Evolutionary conservation across 1,140 invertebrate species (phyloP).

Genomic region (Harlomillsia oculata): DNA sequence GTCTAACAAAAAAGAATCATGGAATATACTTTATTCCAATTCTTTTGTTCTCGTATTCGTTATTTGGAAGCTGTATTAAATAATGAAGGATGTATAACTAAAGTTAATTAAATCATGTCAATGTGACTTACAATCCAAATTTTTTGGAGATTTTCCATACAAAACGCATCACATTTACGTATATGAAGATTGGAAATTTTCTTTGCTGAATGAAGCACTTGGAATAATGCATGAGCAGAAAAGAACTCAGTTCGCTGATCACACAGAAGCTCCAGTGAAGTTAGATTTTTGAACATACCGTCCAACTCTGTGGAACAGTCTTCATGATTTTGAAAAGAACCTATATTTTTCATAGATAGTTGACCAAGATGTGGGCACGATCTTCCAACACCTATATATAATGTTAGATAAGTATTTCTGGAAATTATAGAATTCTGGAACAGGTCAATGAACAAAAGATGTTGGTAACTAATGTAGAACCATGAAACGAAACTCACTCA

Average conservation of each 20-base stretch:
- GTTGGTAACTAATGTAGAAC: no score
- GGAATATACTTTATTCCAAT: neutral
- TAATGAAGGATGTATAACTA: no score
- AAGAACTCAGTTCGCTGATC: conserved; percentile 34
- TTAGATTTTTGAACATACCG: conserved; percentile 33
- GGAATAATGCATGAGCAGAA: conserved; percentile 33
- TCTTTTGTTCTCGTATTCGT: neutral
- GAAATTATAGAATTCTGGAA: no score
- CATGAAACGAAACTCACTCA: no score
- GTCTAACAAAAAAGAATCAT: conserved; percentile 26
- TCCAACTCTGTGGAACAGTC: conserved; percentile 24
- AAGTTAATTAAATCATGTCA: no score
- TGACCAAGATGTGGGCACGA: conserved; percentile 38
- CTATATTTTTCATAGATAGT: conserved; percentile 38
- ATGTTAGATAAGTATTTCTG: neutral
- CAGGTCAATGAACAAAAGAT: no score
- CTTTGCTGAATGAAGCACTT: conserved; percentile 36
- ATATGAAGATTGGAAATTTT: conserved; percentile 38
- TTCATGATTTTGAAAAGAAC: conserved; percentile 27
- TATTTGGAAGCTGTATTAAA: no score
- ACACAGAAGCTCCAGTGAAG: conserved; percentile 39
- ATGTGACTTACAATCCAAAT: conserved; percentile 37
- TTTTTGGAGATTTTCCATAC: conserved; percentile 34
- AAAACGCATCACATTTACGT: conserved; percentile 36
- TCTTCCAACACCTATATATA: conserved; percentile 36